Conservation (phyloP, 2,888 invertebrate species). For the Parnassius glacialis region DNA sequence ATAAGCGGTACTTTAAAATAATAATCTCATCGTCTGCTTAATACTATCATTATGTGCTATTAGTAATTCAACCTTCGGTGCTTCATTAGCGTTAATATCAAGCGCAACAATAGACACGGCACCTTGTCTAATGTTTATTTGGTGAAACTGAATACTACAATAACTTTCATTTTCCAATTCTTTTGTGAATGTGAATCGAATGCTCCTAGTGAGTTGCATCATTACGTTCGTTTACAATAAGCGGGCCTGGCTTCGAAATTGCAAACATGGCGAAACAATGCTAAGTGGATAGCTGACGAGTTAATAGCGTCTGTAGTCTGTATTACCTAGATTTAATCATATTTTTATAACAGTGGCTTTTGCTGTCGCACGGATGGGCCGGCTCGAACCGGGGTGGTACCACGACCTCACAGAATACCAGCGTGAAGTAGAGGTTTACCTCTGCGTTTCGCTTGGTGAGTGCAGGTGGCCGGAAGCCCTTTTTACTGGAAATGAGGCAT, state of each 20-base stretch:
- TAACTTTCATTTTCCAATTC: conserved; percentile 16
- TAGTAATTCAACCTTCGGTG: too few relatives aligned
- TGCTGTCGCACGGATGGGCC: too few relatives aligned
- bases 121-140: conserved; percentile 14
- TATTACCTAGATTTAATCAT: background rate
- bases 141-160: conserved; percentile 19
- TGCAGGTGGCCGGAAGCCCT: too few relatives aligned
- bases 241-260: conserved; percentile 14
- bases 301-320: background rate
- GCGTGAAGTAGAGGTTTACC: too few relatives aligned
- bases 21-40: too few relatives aligned
- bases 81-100: background rate
- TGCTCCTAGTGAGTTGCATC: conserved; percentile 18
- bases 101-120: conserved; percentile 9
- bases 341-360: too few relatives aligned
- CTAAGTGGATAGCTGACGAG: conserved; percentile 4
- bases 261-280: conserved; percentile 24
- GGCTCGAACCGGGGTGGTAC: too few relatives aligned
- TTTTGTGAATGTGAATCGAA: conserved; percentile 20
- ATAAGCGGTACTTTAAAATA: too few relatives aligned
- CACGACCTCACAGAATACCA: too few relatives aligned
- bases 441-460: too few relatives aligned
- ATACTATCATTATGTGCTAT: too few relatives aligned
- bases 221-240: conserved; percentile 23
- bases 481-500: too few relatives aligned